Evolutionary conservation across 2,888 invertebrate genomes (phyloP), one percentile per base, ranked within the genome.

Genomic region (Omphaloscelis lunosa): DNA sequence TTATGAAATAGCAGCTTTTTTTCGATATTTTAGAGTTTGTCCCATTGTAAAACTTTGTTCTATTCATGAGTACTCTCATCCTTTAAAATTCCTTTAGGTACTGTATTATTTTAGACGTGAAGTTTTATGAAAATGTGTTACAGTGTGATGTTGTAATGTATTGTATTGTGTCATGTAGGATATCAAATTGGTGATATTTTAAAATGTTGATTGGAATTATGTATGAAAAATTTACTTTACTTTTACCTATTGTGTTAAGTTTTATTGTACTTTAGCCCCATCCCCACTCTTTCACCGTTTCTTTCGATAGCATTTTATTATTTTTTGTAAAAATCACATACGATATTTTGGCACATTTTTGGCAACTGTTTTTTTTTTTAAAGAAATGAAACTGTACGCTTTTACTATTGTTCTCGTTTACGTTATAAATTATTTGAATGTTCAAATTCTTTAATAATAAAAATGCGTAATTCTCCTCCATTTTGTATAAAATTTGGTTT

Each of bases 381-480:
- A 59, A 69, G 20, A 0, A 59, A 23, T 23, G n/a, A 15, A n/a
- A n/a, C 6, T 15, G 2, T 15, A 39, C 34, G 29, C 9, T 45
- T 17, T 34, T 17, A 62, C 27, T 45, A 34, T 79, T 70, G 11
- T 27, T 45, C 61, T 48, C 8, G 8, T 45, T 70, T 17, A 20
- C 15, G 9, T 63, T 6, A n/a, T 29, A 58, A 48, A 62, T 45
- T 12, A 58, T 23, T 27, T 5, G 11, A 66, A 51, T 20, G 7
- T 48, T 79, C 12, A 48, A n/a, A 53, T 27, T 8, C 41, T 48
- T 53, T 20, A 0, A 27, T 62, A 69, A 84, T 41, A 89, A 91
- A 93, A 94, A 94, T 93, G 94, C 94, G 94, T 93, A 94, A 94
- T 92, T 90, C 93, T 89, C 88, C 88, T 82, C 85, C 71, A 88